Percentiles rank a stretch among this genome's conserved stretches.
phyloP scores from a whole-genome alignment of 2,888 invertebrate species.

The Anorthoa munda region DNA sequence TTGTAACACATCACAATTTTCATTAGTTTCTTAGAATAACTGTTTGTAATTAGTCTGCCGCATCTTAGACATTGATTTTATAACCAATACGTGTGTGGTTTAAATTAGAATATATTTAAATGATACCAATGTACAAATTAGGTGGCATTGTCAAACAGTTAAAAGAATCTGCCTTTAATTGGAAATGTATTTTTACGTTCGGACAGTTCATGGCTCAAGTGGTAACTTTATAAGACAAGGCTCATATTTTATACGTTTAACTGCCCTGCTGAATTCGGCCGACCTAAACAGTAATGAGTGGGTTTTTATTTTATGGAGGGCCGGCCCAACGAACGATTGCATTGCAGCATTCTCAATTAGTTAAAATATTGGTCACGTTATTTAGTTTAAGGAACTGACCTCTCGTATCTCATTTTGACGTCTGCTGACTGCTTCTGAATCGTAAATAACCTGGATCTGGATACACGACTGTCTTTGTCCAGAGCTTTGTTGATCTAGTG shows the following conservation, averaged over 20 bases:
- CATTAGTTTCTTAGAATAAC: constrained; percentile 14
- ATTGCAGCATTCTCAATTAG: constrained; percentile 75
- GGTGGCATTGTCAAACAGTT: constrained; percentile 42
- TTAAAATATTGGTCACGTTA: constrained; percentile 65
- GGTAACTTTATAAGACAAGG: constrained; percentile 68
- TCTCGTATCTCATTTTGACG: constrained; percentile 33
- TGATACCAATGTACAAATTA: constrained; percentile 37
- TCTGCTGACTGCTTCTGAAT: constrained; percentile 4
- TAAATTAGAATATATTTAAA: constrained; percentile 50
- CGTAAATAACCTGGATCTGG: constrained; percentile 21
- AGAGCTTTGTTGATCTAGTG: constrained; percentile 19
- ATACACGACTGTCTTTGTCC: constrained; percentile 12
- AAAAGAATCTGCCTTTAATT: constrained; percentile 54
- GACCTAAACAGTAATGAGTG: constrained; percentile 76
- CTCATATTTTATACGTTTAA: constrained; percentile 82
- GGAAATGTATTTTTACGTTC: constrained; percentile 59
- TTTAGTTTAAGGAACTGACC: constrained; percentile 47
- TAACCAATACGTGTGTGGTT: constrained; percentile 36
- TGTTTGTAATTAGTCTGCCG: background rate
- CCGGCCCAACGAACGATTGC: constrained; percentile 73
- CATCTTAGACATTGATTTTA: constrained; percentile 28
- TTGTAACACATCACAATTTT: constrained; percentile 13
- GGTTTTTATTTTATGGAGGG: constrained; percentile 81
- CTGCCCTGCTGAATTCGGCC: constrained; percentile 72
- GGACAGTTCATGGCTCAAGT: constrained; percentile 55